Evolutionary conservation across 2,113 vertebrate species (phyloP).

Genomic region (Lycocorax pyrrhopterus): DNA sequence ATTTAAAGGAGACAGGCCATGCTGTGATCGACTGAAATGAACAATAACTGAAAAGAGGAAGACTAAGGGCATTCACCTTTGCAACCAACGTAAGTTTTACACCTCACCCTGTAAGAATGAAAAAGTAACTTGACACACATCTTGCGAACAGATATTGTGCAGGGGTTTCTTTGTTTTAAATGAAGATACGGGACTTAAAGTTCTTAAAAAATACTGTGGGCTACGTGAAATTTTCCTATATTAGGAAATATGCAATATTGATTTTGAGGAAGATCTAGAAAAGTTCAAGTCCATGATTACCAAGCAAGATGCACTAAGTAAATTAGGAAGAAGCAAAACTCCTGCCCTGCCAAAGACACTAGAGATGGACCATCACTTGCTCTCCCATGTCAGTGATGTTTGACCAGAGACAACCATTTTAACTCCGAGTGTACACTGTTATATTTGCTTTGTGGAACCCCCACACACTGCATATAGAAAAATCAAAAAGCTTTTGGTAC

Average conservation of each 20-base stretch:
- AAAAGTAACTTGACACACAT: background rate
- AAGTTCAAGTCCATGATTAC: background rate
- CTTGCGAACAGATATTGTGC: background rate
- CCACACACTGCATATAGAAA: background rate
- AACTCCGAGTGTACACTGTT: background rate
- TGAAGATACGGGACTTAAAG: background rate
- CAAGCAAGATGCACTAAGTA: background rate
- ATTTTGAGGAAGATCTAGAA: background rate
- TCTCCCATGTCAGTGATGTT: background rate
- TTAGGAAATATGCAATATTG: background rate
- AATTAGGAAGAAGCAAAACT: background rate
- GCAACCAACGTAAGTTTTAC: background rate
- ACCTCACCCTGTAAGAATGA: background rate
- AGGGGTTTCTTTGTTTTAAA: background rate
- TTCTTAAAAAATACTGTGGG: background rate
- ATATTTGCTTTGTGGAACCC: background rate
- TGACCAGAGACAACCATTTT: background rate
- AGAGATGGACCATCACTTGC: background rate
- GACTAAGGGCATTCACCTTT: background rate
- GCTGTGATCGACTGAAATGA: background rate
- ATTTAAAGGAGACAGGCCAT: background rate
- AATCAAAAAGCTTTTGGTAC: background rate
- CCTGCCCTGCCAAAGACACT: background rate
- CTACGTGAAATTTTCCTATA: background rate
- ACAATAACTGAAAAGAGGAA: background rate